phyloP scores from a whole-genome alignment of 64 coral and sea anemone species.

The Montipora cactus region DNA sequence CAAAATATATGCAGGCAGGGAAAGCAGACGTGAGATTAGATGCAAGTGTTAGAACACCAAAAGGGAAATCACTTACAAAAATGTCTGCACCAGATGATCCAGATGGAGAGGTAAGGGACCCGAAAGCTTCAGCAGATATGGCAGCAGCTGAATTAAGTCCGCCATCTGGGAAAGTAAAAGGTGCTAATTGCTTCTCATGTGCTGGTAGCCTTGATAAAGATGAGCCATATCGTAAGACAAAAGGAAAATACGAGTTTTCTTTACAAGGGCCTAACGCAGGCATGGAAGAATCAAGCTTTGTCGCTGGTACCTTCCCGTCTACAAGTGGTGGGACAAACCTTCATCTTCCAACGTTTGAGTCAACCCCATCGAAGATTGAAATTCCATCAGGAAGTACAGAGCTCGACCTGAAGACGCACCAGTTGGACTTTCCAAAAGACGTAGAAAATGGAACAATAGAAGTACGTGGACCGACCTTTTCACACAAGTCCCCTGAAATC shows the following conservation, averaged over 20 bases:
- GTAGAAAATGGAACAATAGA: neutral
- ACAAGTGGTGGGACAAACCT: neutral
- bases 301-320: neutral
- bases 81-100: neutral
- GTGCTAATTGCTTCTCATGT: constrained; percentile 22
- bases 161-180: neutral
- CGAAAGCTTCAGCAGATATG: neutral
- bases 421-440: neutral
- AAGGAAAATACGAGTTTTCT: neutral
- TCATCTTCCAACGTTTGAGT: neutral
- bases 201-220: constrained; percentile 13
- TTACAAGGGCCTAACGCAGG: neutral
- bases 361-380: neutral
- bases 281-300: neutral
- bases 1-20: neutral
- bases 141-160: neutral
- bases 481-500: neutral
- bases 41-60: neutral
- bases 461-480: neutral
- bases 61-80: neutral
- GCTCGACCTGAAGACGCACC: neutral
- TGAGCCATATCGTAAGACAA: constrained; percentile 25
- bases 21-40: neutral
- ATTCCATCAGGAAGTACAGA: neutral
- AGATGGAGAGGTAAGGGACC: neutral